Conservation (phyloP, 2,797 vertebrate genomes). For the Lacerta viridis region DNA sequence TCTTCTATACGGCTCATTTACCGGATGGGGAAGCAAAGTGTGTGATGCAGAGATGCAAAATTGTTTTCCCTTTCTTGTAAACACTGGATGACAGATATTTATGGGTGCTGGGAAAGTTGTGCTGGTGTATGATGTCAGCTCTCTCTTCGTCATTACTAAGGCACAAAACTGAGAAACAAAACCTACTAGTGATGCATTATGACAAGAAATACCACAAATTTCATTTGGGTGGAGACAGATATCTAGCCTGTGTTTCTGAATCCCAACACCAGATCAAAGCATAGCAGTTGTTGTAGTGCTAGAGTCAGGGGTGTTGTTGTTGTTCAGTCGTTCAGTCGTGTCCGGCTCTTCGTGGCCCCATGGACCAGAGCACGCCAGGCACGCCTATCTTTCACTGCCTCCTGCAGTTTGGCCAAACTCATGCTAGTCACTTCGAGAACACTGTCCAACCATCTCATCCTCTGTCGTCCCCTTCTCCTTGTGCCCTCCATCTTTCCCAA, state of each 20-base stretch:
- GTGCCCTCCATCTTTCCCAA: too few species aligned
- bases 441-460: too few species aligned
- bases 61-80: conserved; percentile 24
- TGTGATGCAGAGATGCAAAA: conserved; percentile 8
- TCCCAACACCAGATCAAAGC: neutral
- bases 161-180: neutral
- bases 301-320: neutral
- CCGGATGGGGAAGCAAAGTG: conserved; percentile 14
- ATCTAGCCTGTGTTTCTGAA: neutral
- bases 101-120: neutral
- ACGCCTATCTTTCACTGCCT: too few species aligned
- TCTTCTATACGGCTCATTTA: conserved; percentile 37
- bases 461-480: too few species aligned
- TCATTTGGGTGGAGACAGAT: neutral
- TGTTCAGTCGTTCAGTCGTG: too few species aligned
- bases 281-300: too few species aligned
- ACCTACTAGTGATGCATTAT: neutral
- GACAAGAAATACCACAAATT: neutral
- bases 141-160: neutral
- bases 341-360: too few species aligned
- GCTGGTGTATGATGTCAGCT: neutral
- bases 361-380: too few species aligned
- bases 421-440: too few species aligned
- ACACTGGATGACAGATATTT: conserved; percentile 5
- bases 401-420: too few species aligned